Evolutionary conservation across 2,888 invertebrate genomes (phyloP).

Genomic region (Ypsolopha sequella): DNA sequence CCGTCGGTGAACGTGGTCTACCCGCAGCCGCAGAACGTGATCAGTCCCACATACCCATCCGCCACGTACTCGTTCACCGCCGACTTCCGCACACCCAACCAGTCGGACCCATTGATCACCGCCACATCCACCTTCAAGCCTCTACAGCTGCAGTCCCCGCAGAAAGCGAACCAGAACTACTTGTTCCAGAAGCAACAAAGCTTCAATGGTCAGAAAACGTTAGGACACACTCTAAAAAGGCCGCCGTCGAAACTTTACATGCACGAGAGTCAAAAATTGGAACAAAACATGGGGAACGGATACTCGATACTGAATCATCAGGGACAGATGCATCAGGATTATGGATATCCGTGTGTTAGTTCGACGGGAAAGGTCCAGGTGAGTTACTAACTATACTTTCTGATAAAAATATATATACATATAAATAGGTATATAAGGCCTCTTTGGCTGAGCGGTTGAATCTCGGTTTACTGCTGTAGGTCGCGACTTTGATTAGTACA

Average conservation of each 20-base stretch:
- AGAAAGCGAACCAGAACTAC: slow-evolving; percentile 49
- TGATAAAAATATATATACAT: neutral
- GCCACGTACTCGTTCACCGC: slow-evolving; percentile 88
- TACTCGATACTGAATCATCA: slow-evolving; percentile 47
- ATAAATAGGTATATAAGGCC: no score
- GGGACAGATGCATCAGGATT: slow-evolving; percentile 52
- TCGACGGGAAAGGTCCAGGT: slow-evolving; percentile 55
- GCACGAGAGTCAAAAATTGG: slow-evolving; percentile 38
- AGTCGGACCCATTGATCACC: slow-evolving; percentile 67
- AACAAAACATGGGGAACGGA: slow-evolving; percentile 38
- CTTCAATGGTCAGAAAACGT: slow-evolving; percentile 32
- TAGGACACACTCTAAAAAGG: slow-evolving; percentile 44
- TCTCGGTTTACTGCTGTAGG: no score
- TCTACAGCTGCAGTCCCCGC: slow-evolving; percentile 53
- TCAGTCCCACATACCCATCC: slow-evolving; percentile 78
- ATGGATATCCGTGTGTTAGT: slow-evolving; percentile 50
- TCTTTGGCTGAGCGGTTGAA: no score
- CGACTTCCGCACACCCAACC: slow-evolving; percentile 78
- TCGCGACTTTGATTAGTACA: no score
- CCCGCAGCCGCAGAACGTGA: slow-evolving; percentile 72
- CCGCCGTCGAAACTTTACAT: slow-evolving; percentile 48
- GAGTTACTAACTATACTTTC: slow-evolving; percentile 14
- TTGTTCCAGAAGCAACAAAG: slow-evolving; percentile 57
- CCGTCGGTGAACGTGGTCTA: slow-evolving; percentile 75
- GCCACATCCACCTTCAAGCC: slow-evolving; percentile 71